Conservation (phyloP, 2,888 invertebrate genomes). For the Clostera curtula region DNA sequence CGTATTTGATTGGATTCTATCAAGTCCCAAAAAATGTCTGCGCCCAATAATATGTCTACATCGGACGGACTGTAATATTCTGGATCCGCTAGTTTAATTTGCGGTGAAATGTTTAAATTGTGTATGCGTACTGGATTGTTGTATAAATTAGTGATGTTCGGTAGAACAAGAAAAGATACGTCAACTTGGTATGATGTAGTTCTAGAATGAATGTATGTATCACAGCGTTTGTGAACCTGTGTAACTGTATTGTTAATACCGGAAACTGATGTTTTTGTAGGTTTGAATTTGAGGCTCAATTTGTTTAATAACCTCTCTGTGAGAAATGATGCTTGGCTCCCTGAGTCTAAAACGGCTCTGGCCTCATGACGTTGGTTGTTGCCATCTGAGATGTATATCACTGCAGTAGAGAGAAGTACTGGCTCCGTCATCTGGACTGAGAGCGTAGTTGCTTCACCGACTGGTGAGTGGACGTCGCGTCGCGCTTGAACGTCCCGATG, state of each 20-base stretch:
- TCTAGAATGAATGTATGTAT: background rate
- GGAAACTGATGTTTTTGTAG: background rate
- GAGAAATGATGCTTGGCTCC: background rate
- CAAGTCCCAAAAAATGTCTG: background rate
- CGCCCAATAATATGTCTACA: background rate
- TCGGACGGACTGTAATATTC: background rate
- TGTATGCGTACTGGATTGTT: background rate
- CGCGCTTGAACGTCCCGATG: background rate
- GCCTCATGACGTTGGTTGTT: background rate
- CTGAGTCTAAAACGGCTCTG: background rate
- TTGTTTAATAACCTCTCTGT: background rate
- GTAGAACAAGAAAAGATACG: background rate
- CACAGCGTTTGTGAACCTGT: background rate
- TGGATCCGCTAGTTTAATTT: background rate
- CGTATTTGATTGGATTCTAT: background rate
- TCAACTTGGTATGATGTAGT: background rate
- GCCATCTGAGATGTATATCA: background rate
- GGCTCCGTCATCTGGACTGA: background rate
- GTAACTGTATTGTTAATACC: background rate
- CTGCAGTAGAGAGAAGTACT: background rate
- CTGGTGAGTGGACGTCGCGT: background rate
- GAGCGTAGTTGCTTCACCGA: background rate
- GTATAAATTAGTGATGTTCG: background rate
- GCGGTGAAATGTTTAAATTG: background rate
- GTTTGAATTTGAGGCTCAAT: background rate